A percentile compares a stretch with the other conserved stretches of the same genome.
These are phyloP conservation scores for Albula goreensis DNA, from an alignment of 2,113 vertebrate species.

Conservation along the genomic window DNA sequence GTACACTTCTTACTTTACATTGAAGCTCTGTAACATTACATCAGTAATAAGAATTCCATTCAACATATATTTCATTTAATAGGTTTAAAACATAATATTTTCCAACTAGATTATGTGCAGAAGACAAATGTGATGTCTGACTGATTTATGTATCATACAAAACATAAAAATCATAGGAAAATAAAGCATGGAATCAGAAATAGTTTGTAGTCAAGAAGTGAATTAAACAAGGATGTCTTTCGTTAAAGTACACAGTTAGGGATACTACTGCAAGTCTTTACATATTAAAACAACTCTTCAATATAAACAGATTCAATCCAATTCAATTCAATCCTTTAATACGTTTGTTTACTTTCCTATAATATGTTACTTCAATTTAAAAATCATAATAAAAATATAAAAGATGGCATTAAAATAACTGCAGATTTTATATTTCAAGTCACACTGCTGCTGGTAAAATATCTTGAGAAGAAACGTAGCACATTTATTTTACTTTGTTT, in stretches of 20 bases:
- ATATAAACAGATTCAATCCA: neutral
- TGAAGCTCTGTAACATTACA: neutral
- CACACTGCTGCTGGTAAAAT: slow-evolving; percentile 15
- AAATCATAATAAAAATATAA: slow-evolving; percentile 14
- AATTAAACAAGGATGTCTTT: neutral
- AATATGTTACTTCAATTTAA: slow-evolving; percentile 4
- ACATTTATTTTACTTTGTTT: slow-evolving; percentile 67
- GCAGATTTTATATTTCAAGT: slow-evolving; percentile 47
- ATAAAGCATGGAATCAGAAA: too few relatives aligned
- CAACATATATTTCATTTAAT: neutral
- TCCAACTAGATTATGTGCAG: too few relatives aligned
- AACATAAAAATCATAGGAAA: too few relatives aligned
- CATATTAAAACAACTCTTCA: neutral
- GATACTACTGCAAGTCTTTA: neutral
- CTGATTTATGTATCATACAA: too few relatives aligned
- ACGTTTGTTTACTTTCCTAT: neutral
- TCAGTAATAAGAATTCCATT: neutral
- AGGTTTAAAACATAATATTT: too few relatives aligned
- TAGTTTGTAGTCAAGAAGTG: neutral
- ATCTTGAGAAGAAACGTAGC: slow-evolving; percentile 55
- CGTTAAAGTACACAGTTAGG: neutral
- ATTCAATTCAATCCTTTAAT: neutral
- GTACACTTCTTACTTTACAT: too few relatives aligned
- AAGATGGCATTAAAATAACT: slow-evolving; percentile 1
- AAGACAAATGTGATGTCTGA: too few relatives aligned